Base-by-base conservation (phyloP, 2,888 invertebrate species). In the Uloborus plumipes region DNA sequence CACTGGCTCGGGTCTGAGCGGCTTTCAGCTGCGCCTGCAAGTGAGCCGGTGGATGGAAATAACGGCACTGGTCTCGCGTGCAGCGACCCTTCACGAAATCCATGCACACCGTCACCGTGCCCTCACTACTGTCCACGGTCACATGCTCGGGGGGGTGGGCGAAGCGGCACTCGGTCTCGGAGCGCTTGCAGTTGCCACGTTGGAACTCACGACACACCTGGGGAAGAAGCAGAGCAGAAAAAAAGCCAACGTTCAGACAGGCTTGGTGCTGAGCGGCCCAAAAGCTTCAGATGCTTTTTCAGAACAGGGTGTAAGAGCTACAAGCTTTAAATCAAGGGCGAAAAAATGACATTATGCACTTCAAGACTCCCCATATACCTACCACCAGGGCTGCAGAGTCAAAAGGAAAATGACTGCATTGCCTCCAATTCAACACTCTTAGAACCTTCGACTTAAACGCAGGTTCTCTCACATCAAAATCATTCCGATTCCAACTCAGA, bases 21-120 rank as follows among this genome's bases (percentile, higher is more conserved):
- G 84, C 84, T 95, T 96, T 96, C 94, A 96, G 95, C 94, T 95
- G 95, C 94, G 95, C 95, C 94, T 96, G 95, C 93, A 98, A 96
- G 95, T 98, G 97, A 94, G 96, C 94, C 93, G 97, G 97, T 93
- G 97, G 97, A 94, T 98, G 97, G 94, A 97, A 97, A 95, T 97
- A 97, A 94, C 97, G 96, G 95, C 98, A 98, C 93, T 96, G 95
- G 93, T 97, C 96, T 93, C 97, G 96, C 93, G 95, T 94, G 94
- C 97, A 97, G 94, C 96, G 94, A 93, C 96, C 95, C 94, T 95
- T 95, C 93, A 97, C 95, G 93, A 96, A 97, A 94, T 98, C 97
- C 97, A 97, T 97, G 96, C 98, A 98, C 93, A 97, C 97, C 93
- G 97, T 97, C 93, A 97, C 97, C 86, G 95, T 94, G 94, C 97